Evolutionary conservation across 2,797 vertebrate genomes (phyloP).

Genomic region (Poecilia picta): DNA sequence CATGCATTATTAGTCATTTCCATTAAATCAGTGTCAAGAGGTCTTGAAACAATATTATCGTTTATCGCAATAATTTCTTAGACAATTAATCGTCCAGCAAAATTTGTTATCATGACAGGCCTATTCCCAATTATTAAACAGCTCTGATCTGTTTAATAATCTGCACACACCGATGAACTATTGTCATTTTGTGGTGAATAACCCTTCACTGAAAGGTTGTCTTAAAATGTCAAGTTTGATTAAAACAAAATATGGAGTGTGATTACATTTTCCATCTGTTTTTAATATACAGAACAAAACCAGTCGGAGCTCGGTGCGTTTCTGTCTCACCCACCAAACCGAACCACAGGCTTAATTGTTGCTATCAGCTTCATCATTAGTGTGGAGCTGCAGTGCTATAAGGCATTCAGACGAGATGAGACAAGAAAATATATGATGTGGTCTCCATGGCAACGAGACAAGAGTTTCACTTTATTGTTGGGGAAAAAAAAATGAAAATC

Average conservation of each 20-base stretch:
- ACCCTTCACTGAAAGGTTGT: background rate
- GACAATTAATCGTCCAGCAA: too few relatives aligned
- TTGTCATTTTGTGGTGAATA: slow-evolving; percentile 2
- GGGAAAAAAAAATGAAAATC: background rate
- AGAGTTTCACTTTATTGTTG: background rate
- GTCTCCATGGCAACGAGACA: background rate
- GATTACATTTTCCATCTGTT: background rate
- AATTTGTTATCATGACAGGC: too few relatives aligned
- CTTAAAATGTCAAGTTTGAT: background rate
- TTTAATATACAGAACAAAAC: background rate
- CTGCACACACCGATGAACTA: background rate
- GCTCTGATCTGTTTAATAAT: background rate
- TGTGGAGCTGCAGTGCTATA: background rate
- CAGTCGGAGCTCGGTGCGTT: accelerated
- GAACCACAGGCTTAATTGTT: background rate
- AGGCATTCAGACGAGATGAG: background rate
- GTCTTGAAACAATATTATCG: too few relatives aligned
- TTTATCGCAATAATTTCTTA: too few relatives aligned
- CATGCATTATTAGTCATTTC: too few relatives aligned
- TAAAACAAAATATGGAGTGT: background rate
- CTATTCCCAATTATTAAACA: too few relatives aligned
- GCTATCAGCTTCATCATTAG: background rate
- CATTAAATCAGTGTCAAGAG: too few relatives aligned
- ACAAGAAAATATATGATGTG: background rate
- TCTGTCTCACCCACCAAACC: background rate